Evolutionary conservation across 1,140 invertebrate genomes (phyloP), one percentile per base, ranked within the genome.

Genomic region (Halictus rubicundus): DNA sequence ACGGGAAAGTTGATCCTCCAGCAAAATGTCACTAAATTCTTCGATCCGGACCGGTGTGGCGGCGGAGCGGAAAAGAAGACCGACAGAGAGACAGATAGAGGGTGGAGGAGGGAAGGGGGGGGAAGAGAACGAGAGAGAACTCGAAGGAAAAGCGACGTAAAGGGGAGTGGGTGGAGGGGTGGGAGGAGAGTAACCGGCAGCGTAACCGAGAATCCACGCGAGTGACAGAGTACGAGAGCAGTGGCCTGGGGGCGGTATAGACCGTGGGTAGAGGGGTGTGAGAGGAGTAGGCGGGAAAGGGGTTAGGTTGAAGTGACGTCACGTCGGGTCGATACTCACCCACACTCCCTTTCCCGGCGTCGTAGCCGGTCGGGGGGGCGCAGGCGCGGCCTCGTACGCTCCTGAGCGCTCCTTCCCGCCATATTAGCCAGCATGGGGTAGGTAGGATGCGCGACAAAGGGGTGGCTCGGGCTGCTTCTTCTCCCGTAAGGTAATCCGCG

Each of bases 361-460:
- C 37, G 75, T 75, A 65, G 65, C 37, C 54, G 59, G 32, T 12
- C 52, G 46, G 7, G 52, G 59, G 82, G 68, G 84, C 90, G 90
- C 89, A 89, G 74, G 90, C 90, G 88, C 87, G 65, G 79, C 70
- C 82, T 77, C 66, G 86, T 86, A 88, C 78, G 84, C 88, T 87
- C 84, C 80, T 88, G 88, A 89, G 84, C 86, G 84, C 88, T 89
- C 88, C 86, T 92, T 93, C 90, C 92, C 92, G 93, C 91, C 90
- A 92, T 93, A 94, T 95, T 95, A 94, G 88, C 83, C 88, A 87
- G 84, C 89, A 92, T 92, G 90, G 88, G 89, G 87, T 91, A 80
- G 83, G 87, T 86, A 86, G 80, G 68, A 95, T 95, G 95, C 95
- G 94, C 89, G 94, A 95, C 93, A 95, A 93, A 95, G 94, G 93